Conservation (phyloP, 2,113 vertebrate genomes). For the Zosterops borbonicus region DNA sequence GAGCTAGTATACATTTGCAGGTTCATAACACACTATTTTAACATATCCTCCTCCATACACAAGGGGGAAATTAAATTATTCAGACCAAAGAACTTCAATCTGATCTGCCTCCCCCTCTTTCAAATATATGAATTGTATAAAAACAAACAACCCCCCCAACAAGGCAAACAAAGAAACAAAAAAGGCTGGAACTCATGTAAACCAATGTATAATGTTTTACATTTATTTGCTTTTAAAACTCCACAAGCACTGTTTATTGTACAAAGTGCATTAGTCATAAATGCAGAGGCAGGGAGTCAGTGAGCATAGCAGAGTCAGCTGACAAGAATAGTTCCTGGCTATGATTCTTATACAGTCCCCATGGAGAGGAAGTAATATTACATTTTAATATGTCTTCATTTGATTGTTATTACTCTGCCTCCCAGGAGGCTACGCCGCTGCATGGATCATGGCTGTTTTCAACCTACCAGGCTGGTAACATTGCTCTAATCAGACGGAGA, state of each 20-base stretch:
- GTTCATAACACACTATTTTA: background rate
- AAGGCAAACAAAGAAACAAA: background rate
- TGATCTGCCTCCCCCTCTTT: background rate
- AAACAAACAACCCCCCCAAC: background rate
- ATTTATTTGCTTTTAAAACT: slow-evolving; percentile 33
- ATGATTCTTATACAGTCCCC: slow-evolving; percentile 58
- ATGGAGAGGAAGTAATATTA: slow-evolving; percentile 66
- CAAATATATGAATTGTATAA: background rate
- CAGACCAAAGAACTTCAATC: background rate
- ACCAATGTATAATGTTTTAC: background rate
- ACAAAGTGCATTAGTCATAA: slow-evolving; percentile 27
- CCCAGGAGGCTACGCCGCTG: slow-evolving; percentile 54
- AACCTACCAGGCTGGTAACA: slow-evolving; percentile 54
- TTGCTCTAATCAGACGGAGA: slow-evolving; percentile 70
- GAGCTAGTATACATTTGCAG: background rate
- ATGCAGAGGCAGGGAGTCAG: slow-evolving; percentile 44
- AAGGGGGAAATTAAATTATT: background rate
- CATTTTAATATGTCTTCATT: slow-evolving; percentile 71
- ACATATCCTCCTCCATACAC: background rate
- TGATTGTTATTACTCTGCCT: slow-evolving; percentile 63
- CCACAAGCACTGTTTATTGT: background rate
- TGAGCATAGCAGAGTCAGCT: slow-evolving; percentile 33
- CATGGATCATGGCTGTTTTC: slow-evolving; percentile 57
- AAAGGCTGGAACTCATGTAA: background rate
- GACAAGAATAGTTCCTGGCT: slow-evolving; percentile 66